A percentile compares a stretch with the other conserved stretches of the same genome.
Evolutionary conservation across 2,797 vertebrate genomes (phyloP).

Genomic region (Eptatretus atami): DNA sequence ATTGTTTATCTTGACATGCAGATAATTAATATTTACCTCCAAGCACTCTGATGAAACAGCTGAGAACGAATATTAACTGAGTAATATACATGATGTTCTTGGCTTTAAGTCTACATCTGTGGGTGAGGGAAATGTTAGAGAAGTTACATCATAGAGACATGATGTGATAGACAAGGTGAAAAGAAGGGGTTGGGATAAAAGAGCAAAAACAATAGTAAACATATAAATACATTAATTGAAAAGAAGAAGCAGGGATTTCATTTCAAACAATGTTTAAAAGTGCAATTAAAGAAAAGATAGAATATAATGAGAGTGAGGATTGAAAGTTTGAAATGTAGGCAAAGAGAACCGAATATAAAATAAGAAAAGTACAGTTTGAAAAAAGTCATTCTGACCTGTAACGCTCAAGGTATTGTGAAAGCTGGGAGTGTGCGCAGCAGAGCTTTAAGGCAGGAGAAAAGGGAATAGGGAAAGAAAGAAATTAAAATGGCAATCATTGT

Average conservation of each 20-base stretch:
- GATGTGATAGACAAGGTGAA: neutral
- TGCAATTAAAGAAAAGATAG: neutral
- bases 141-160: neutral
- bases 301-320: neutral
- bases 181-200: neutral
- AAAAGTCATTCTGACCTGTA: conserved; percentile 28
- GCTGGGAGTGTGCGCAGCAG: conserved; percentile 60
- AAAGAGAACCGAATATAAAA: too few relatives aligned
- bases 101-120: conserved; percentile 52
- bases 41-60: conserved; percentile 33
- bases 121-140: neutral
- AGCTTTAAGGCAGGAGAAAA: conserved; percentile 19
- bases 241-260: too few relatives aligned
- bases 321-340: neutral
- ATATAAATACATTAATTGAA: neutral
- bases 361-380: too few relatives aligned
- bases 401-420: conserved; percentile 49
- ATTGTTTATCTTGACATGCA: neutral
- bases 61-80: conserved; percentile 59
- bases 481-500: too few relatives aligned
- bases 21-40: conserved; percentile 28
- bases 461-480: too few relatives aligned
- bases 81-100: conserved; percentile 96
- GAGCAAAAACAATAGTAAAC: neutral
- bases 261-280: too few relatives aligned